Evolutionary conservation across 2,888 invertebrate species (phyloP), one percentile per base, ranked within the genome.

Genomic region (Phyllotreta cruciferae): DNA sequence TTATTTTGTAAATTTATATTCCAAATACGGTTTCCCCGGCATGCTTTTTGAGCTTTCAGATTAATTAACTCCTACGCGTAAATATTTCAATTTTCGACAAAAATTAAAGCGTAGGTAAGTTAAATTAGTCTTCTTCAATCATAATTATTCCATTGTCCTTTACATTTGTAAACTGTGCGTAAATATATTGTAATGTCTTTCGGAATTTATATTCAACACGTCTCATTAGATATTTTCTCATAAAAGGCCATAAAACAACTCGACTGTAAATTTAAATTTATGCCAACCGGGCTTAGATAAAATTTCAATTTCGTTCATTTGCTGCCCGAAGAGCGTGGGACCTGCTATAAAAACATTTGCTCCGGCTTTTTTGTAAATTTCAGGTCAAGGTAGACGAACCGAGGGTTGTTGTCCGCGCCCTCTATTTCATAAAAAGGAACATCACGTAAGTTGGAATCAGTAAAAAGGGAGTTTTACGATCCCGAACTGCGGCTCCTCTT

Each of bases 391-490:
- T 47, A 47, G 47, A 7, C 47, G 47, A 9, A 47, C 34, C 47
- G 14, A 14, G 47, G 47, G 47, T 47, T 34, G 47, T 9, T 56
- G 56, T 42, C 61, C 61, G 41, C 56, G 56, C 7, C 13, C 14
- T 11, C 37, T 57, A 62, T 54, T 49, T 58, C 50, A 50, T 58
- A 50, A 58, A 24, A 58, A 50, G 10, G 66, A 62, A 66, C 60
- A 58, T 72, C 74, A 75, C 75, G 74, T 74, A 75, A 71, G 64
- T 55, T 57, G 14, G 66, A 68, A 70, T 69, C 74, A 71, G 74
- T 76, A 76, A 76, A 76, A 76, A 73, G 66, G 65, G 55, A 60
- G 68, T 69, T 75, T 75, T 74, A 74, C 71, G 71, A 68, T 24
- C 66, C 70, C 42, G 42, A 44, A 52, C 63, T 61, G 58, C 69